These are phyloP conservation scores for Lepus americanus DNA, from an alignment of 2,113 vertebrate species.

Conservation along the genomic window DNA sequence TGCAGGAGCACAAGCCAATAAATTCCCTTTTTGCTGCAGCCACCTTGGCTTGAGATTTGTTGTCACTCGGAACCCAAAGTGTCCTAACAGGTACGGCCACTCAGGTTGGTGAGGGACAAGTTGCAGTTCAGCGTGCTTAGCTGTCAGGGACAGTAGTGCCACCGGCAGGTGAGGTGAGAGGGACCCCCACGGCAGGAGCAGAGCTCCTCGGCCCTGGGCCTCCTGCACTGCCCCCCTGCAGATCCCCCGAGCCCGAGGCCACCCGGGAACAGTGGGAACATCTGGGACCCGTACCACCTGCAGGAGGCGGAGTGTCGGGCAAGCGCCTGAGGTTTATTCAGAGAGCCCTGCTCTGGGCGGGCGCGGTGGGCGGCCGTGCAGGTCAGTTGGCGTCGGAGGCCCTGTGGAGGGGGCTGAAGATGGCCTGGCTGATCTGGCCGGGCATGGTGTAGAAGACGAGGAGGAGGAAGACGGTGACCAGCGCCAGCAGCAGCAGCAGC, in stretches of 20 bases:
- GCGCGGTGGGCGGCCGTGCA: too few relatives aligned
- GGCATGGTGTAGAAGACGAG: conserved; percentile 95
- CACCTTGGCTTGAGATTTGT: not conserved
- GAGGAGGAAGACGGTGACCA: conserved; percentile 92
- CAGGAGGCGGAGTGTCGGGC: too few relatives aligned
- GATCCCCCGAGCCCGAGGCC: not conserved
- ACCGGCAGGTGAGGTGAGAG: not conserved
- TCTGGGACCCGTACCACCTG: not conserved
- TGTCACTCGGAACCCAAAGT: not conserved
- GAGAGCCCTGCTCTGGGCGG: not conserved
- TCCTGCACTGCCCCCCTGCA: not conserved
- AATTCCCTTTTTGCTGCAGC: not conserved
- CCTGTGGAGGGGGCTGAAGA: conserved; percentile 79
- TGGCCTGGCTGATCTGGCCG: conserved; percentile 91
- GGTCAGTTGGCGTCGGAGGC: not conserved
- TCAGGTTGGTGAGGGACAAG: not conserved
- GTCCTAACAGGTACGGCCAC: not conserved
- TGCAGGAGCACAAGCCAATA: too few relatives aligned
- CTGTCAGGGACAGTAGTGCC: not conserved
- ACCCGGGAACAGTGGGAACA: not conserved
- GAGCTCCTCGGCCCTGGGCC: not conserved
- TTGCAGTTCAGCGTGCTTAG: not conserved
- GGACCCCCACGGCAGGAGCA: not conserved
- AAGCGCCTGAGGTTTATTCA: conserved; percentile 38
- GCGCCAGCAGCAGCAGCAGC: conserved; percentile 88